phyloP scores from a whole-genome alignment of 2,888 invertebrate genomes.

The Oxyscelio sp. region DNA sequence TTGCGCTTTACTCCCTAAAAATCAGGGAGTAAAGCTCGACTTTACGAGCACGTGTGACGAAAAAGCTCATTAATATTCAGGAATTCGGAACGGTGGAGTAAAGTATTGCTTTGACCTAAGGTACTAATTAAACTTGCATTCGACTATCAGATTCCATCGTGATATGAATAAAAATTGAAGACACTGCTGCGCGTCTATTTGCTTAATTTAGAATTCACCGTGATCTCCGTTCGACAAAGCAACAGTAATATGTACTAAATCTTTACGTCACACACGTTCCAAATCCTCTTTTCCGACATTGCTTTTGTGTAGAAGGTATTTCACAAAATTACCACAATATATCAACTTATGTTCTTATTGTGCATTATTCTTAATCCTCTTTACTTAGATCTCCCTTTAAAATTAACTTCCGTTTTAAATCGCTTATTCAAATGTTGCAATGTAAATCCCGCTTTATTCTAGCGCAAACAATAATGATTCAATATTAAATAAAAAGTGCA shows the following conservation, averaged over 20 bases:
- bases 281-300: constrained; percentile 35
- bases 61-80: not conserved
- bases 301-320: constrained; percentile 43
- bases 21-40: too few relatives aligned
- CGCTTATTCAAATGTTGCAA: constrained; percentile 3
- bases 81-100: not conserved
- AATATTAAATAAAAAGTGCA: not conserved
- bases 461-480: constrained; percentile 8
- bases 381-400: constrained; percentile 36
- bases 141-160: not conserved
- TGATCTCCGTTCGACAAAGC: constrained; percentile 16
- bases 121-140: not conserved
- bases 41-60: too few relatives aligned
- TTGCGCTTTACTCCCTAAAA: too few relatives aligned
- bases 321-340: constrained; percentile 38
- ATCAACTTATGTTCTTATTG: constrained; percentile 56
- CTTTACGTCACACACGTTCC: constrained; percentile 36
- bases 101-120: not conserved
- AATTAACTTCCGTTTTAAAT: constrained; percentile 43
- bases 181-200: not conserved
- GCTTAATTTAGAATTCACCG: constrained; percentile 15
- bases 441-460: constrained; percentile 12
- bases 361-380: constrained; percentile 57
- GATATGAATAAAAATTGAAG: not conserved
- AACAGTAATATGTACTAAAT: constrained; percentile 17